These are phyloP conservation scores for Peromyscus polionotus DNA, from an alignment of 2,113 vertebrate species.

Conservation along the genomic window DNA sequence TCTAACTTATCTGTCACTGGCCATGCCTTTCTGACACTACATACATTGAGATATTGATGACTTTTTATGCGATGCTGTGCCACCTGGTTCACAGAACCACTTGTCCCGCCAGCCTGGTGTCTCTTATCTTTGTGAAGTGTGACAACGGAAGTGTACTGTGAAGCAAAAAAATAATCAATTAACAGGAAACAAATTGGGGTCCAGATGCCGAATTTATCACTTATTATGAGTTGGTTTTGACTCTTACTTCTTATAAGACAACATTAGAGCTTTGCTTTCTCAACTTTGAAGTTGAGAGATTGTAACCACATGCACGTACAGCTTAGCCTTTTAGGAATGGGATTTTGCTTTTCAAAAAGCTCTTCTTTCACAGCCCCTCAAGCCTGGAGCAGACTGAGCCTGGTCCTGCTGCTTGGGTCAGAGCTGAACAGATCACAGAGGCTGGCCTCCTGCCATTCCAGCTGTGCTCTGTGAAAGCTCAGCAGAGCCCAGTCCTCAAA, in stretches of 20 bases:
- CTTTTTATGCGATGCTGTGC: neutral
- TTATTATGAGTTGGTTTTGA: neutral
- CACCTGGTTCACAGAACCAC: neutral
- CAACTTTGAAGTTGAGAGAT: conserved; percentile 34
- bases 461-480: neutral
- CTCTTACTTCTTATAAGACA: conserved; percentile 52
- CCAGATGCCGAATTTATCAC: neutral
- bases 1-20: neutral
- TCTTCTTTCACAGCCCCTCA: neutral
- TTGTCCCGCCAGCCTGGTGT: neutral
- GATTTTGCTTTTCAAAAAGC: conserved; percentile 45
- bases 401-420: neutral
- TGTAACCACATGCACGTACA: neutral
- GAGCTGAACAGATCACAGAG: neutral
- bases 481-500: neutral
- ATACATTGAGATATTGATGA: neutral
- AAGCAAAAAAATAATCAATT: neutral
- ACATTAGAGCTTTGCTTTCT: conserved; percentile 18
- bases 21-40: neutral
- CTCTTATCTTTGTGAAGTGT: neutral
- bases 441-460: neutral
- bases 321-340: neutral
- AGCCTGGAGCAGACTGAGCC: neutral
- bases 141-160: neutral
- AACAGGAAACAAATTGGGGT: neutral